Percentiles rank a stretch among this genome's conserved stretches.
These are phyloP conservation scores for Spea hammondii DNA, from an alignment of 2,797 vertebrate genomes.

Conservation along the genomic window DNA sequence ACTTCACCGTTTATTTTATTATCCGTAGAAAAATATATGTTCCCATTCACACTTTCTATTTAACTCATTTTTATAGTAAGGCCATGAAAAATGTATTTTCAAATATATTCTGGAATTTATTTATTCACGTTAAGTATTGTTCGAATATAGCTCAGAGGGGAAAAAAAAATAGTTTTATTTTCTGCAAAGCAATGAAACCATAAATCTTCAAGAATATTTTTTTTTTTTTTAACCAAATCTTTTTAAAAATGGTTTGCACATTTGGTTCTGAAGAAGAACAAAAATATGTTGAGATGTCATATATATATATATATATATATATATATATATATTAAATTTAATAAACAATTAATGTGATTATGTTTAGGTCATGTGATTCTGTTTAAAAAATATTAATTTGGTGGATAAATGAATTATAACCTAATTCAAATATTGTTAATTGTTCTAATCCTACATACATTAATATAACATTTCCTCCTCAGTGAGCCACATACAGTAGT, in stretches of 20 bases:
- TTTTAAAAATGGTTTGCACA: constrained; percentile 43
- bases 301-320: neutral
- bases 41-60: too few relatives aligned
- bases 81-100: too few relatives aligned
- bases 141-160: neutral
- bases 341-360: constrained; percentile 40
- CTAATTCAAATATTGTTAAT: constrained; percentile 64
- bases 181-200: too few relatives aligned
- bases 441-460: constrained; percentile 59
- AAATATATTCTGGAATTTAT: too few relatives aligned
- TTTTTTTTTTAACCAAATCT: neutral
- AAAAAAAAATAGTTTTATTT: too few relatives aligned
- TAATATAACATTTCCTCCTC: constrained; percentile 56
- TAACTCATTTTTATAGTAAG: neutral
- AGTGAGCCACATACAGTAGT: constrained; percentile 75
- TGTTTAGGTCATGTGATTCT: constrained; percentile 73
- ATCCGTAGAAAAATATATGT: too few relatives aligned
- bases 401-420: constrained; percentile 46
- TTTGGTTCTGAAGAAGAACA: constrained; percentile 57
- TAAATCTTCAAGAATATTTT: too few relatives aligned
- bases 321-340: neutral
- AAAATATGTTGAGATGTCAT: constrained; percentile 28
- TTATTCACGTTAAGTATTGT: neutral
- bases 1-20: too few relatives aligned
- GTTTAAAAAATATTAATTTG: constrained; percentile 16